Conservation (phyloP, 2,113 vertebrate genomes). For the Micronisus gabar region DNA sequence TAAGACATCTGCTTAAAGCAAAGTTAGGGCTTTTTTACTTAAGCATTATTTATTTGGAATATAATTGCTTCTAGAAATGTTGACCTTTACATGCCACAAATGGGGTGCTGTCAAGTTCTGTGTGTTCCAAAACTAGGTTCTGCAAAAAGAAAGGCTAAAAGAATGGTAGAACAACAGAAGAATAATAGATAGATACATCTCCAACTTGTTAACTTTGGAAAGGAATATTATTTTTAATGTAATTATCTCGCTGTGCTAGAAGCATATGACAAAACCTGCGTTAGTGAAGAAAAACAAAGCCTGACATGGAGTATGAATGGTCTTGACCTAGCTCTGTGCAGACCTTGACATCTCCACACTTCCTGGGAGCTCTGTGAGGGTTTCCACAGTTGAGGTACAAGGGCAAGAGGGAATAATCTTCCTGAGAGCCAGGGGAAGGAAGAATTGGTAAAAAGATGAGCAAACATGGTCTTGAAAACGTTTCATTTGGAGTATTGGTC, state of each 20-base stretch:
- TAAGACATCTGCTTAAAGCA: neutral
- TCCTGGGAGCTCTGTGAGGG: neutral
- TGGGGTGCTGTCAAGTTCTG: neutral
- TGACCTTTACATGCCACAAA: neutral
- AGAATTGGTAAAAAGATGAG: neutral
- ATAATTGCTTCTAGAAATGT: neutral
- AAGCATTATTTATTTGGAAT: neutral
- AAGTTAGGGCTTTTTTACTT: neutral
- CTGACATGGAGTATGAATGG: neutral
- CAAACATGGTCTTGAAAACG: neutral
- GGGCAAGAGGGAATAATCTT: neutral
- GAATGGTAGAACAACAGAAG: neutral
- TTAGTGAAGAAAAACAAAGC: neutral
- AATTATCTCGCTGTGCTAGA: neutral
- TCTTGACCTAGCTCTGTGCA: neutral
- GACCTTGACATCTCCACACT: neutral
- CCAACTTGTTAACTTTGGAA: neutral
- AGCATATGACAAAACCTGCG: neutral
- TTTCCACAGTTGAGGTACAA: neutral
- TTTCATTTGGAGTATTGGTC: neutral
- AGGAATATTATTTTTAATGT: neutral
- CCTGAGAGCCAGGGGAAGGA: neutral
- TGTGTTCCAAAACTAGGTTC: neutral
- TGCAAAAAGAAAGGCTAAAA: neutral
- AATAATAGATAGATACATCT: neutral